Conservation (phyloP, 2,797 vertebrate species). For the Rhadinocentrus ornatus region DNA sequence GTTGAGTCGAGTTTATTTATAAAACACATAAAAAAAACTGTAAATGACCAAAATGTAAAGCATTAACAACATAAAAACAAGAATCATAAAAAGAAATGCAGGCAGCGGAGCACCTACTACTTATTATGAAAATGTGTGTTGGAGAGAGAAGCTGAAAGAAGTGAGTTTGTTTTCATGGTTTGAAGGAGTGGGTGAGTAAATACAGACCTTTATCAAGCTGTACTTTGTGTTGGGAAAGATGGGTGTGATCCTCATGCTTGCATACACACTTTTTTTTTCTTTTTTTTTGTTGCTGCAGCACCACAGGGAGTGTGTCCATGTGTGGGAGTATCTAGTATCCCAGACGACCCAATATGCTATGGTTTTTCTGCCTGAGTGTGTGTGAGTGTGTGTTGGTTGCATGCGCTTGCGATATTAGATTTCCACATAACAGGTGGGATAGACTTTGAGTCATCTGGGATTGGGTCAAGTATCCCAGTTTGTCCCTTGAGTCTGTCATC, state of each 20-base stretch:
- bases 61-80: neutral
- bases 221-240: conserved; percentile 44
- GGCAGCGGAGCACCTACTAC: neutral
- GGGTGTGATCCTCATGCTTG: conserved; percentile 30
- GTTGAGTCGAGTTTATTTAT: neutral
- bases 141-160: conserved; percentile 1
- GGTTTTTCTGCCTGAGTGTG: conserved; percentile 8
- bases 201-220: conserved; percentile 30
- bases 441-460: conserved; percentile 69
- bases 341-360: conserved; percentile 19
- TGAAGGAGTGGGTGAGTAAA: conserved; percentile 58
- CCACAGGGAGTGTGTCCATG: conserved; percentile 35
- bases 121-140: neutral
- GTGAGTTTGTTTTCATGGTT: conserved; percentile 24
- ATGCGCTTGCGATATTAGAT: conserved; percentile 64
- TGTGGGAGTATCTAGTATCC: conserved; percentile 46
- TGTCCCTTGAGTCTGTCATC: conserved; percentile 56
- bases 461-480: conserved; percentile 67
- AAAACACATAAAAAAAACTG: neutral
- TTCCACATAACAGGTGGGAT: conserved; percentile 79
- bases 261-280: conserved; percentile 20
- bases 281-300: conserved; percentile 7
- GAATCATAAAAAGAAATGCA: neutral
- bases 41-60: neutral
- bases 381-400: conserved; percentile 22